Evolutionary conservation across 1,140 invertebrate species (phyloP).

Genomic region (Drosophila ficusphila): DNA sequence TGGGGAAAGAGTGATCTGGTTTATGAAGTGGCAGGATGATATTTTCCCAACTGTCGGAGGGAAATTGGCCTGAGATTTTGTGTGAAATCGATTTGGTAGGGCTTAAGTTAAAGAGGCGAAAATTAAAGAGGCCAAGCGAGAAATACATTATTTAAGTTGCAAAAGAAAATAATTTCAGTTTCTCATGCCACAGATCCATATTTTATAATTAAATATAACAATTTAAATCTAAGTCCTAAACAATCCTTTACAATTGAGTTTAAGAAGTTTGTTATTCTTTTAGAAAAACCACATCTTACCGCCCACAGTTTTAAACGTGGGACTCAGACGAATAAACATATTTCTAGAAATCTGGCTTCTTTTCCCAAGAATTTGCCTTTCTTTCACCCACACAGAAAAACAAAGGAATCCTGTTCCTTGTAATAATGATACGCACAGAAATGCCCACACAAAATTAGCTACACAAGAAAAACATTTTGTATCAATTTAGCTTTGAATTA

Average conservation of each 20-base stretch:
- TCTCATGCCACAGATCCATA: too few relatives aligned
- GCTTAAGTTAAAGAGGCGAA: not conserved
- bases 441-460: constrained; percentile 23
- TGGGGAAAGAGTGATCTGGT: constrained; percentile 27
- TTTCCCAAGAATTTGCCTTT: constrained; percentile 6
- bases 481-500: too few relatives aligned
- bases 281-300: not conserved
- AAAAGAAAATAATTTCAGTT: too few relatives aligned
- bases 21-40: constrained; percentile 27
- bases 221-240: too few relatives aligned
- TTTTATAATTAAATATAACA: too few relatives aligned
- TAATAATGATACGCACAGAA: constrained; percentile 23
- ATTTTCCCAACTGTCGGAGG: constrained; percentile 9
- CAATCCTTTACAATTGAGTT: not conserved
- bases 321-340: constrained; percentile 2
- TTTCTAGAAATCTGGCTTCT: constrained; percentile 12
- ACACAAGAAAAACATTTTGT: not conserved
- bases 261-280: not conserved
- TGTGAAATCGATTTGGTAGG: constrained; percentile 29
- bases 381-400: constrained; percentile 32
- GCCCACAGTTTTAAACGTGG: not conserved
- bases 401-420: constrained; percentile 9
- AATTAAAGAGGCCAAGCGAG: not conserved
- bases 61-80: constrained; percentile 34
- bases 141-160: not conserved